These are phyloP conservation scores for Ceratosolen fusciceps DNA, from an alignment of 1,140 invertebrate species.

Conservation along the genomic window DNA sequence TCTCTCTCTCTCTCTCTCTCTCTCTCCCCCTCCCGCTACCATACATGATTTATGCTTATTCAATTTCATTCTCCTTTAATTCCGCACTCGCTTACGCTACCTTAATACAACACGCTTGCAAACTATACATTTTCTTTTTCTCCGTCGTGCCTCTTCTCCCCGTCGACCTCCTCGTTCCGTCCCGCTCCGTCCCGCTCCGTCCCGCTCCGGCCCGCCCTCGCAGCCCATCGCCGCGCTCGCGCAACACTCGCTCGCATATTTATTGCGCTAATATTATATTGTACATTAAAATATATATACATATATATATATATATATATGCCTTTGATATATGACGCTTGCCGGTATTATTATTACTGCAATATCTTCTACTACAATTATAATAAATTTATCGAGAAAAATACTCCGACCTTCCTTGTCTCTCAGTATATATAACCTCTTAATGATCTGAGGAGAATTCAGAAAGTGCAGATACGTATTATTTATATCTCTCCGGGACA, in stretches of 20 bases:
- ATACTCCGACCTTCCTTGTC: conserved; percentile 7
- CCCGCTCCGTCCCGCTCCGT: too few species aligned
- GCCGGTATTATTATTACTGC: conserved; percentile 35
- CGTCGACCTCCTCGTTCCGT: too few species aligned
- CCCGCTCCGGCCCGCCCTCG: too few species aligned
- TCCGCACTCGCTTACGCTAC: conserved; percentile 7
- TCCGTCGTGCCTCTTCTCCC: too few species aligned
- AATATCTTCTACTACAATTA: conserved; percentile 41
- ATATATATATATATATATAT: not conserved
- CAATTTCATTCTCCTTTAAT: conserved; percentile 7
- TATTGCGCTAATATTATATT: conserved; percentile 37
- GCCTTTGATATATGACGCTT: conserved; percentile 30
- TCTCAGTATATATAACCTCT: conserved; percentile 11
- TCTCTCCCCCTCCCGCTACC: too few species aligned
- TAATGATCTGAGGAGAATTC: conserved; percentile 35
- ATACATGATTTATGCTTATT: conserved; percentile 6
- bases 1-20: too few species aligned
- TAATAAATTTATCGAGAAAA: conserved; percentile 25
- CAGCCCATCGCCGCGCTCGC: conserved; percentile 26
- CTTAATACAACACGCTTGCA: conserved; percentile 24
- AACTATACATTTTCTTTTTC: conserved; percentile 38
- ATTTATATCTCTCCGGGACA: not conserved
- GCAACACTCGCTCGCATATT: conserved; percentile 28
- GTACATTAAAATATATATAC: conserved; percentile 31
- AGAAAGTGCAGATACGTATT: conserved; percentile 7